These are phyloP conservation scores for Ptilodon capucinus DNA, from an alignment of 2,888 invertebrate species.

Conservation along the genomic window DNA sequence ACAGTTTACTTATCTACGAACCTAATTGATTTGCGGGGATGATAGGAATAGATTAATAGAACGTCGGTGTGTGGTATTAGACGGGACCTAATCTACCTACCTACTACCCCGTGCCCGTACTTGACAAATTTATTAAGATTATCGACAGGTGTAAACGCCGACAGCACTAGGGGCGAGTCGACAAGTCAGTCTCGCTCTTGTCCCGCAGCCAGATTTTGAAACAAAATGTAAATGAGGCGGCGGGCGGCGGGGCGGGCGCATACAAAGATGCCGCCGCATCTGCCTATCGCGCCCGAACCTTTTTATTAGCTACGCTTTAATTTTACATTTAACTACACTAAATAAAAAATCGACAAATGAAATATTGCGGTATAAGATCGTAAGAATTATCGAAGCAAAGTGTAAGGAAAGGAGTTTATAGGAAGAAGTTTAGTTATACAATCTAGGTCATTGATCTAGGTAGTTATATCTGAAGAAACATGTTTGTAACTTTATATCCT, in stretches of 20 bases:
- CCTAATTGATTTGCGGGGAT: neutral
- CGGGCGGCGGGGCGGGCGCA: conserved; percentile 27
- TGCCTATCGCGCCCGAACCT: conserved; percentile 56
- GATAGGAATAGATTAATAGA: too few relatives aligned
- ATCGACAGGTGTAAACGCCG: conserved; percentile 46
- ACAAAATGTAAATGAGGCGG: conserved; percentile 68
- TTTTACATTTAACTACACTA: conserved; percentile 44
- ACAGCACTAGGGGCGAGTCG: conserved; percentile 55
- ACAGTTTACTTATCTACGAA: neutral
- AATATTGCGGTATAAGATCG: conserved; percentile 38
- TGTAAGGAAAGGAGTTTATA: too few relatives aligned
- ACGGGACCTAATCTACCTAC: neutral
- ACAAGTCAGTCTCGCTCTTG: conserved; percentile 36
- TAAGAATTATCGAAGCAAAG: neutral
- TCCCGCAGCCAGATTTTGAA: conserved; percentile 67
- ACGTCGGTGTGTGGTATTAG: too few relatives aligned
- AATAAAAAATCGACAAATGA: conserved; percentile 45
- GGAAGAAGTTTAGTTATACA: too few relatives aligned
- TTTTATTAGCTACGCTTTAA: conserved; percentile 64
- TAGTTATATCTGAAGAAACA: too few relatives aligned
- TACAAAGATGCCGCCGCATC: conserved; percentile 59
- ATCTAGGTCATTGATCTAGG: too few relatives aligned
- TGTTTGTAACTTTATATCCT: too few relatives aligned
- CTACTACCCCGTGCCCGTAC: too few relatives aligned
- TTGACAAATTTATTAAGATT: conserved; percentile 24